Conservation (phyloP, 2,113 vertebrate species). For the Poecile atricapillus region DNA sequence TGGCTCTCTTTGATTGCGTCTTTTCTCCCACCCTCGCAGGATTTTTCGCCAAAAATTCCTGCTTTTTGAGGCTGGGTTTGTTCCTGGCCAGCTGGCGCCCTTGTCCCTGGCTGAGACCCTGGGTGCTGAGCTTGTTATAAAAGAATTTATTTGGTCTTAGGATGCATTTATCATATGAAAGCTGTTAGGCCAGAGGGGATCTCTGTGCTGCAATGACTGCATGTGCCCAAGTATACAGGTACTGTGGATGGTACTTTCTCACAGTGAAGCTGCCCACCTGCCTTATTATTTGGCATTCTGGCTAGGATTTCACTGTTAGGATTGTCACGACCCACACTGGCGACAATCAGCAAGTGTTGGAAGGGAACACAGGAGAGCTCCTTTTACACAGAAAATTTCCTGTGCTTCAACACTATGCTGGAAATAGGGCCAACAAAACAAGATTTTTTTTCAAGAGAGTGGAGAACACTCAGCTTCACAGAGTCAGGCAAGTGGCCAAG, state of each 20-base stretch:
- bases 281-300: not conserved
- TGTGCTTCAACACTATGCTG: not conserved
- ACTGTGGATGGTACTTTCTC: not conserved
- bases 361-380: not conserved
- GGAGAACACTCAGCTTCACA: not conserved
- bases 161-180: fast-evolving
- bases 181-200: not conserved
- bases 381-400: not conserved
- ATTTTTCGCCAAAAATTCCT: not conserved
- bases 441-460: not conserved
- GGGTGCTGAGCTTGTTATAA: not conserved
- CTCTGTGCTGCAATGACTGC: not conserved
- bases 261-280: not conserved
- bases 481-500: not conserved
- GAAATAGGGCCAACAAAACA: not conserved
- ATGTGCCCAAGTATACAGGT: not conserved
- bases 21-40: not conserved
- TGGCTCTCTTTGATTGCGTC: not conserved
- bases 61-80: not conserved
- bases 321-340: not conserved
- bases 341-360: not conserved
- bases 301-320: not conserved
- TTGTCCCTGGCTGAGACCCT: not conserved
- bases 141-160: not conserved
- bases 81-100: not conserved